A percentile compares a stretch with the other conserved stretches of the same genome.
phyloP scores from a whole-genome alignment of 2,888 invertebrate species.

The Aleiodes alternator region DNA sequence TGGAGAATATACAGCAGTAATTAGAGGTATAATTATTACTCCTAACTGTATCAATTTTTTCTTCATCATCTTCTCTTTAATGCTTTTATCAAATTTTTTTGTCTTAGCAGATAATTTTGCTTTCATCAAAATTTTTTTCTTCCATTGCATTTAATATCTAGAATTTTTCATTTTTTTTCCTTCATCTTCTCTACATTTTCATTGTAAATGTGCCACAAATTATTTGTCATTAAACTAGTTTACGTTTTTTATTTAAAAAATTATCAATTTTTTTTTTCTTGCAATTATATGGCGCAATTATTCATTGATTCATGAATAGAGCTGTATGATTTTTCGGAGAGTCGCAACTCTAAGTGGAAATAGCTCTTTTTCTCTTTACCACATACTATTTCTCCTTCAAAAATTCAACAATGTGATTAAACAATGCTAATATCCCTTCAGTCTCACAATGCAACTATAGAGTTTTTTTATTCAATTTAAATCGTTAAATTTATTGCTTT shows the following conservation, averaged over 20 bases:
- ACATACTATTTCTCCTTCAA: too few species aligned
- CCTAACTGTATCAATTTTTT: constrained; percentile 54
- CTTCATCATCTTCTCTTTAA: constrained; percentile 19
- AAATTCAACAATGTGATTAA: constrained; percentile 13
- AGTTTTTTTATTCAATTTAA: constrained; percentile 23
- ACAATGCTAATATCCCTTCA: constrained; percentile 39
- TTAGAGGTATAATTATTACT: constrained; percentile 64
- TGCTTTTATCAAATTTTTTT: constrained; percentile 36
- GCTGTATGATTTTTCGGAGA: background rate
- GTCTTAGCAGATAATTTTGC: constrained; percentile 12
- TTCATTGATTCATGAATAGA: constrained; percentile 11
- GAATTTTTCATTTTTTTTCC: too few species aligned
- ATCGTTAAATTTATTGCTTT: constrained; percentile 4
- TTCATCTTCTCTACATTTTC: constrained; percentile 30
- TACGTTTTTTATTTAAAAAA: background rate
- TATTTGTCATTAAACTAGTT: constrained; percentile 37
- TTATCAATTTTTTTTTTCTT: constrained; percentile 46
- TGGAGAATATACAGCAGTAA: constrained; percentile 34
- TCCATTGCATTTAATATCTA: constrained; percentile 33
- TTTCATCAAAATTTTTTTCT: constrained; percentile 37
- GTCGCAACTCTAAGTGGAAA: constrained; percentile 9
- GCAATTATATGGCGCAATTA: constrained; percentile 41
- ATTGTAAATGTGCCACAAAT: constrained; percentile 44
- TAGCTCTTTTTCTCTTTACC: background rate
- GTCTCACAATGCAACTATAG: constrained; percentile 19